Conservation (phyloP, 2,113 vertebrate genomes). For the Entelurus aequoreus region DNA sequence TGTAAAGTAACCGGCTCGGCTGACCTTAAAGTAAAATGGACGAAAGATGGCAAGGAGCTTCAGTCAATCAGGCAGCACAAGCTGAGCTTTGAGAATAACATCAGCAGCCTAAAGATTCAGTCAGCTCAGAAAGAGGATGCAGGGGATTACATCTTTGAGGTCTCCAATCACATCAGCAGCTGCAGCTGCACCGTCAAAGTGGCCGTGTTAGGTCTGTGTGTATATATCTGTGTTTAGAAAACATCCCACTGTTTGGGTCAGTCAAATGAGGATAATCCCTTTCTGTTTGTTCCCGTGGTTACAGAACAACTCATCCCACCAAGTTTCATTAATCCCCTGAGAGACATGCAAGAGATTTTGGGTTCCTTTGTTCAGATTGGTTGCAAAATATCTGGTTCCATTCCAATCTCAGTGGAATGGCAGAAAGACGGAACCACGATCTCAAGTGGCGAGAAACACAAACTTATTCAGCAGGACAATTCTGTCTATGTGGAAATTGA, state of each 20-base stretch:
- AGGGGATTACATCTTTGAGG: constrained; percentile 89
- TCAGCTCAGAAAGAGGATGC: constrained; percentile 83
- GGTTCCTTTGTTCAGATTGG: constrained; percentile 87
- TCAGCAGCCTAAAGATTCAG: constrained; percentile 89
- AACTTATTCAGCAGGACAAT: constrained; percentile 85
- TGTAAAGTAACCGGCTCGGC: constrained; percentile 91
- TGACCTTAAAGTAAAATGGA: constrained; percentile 91
- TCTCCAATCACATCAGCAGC: constrained; percentile 89
- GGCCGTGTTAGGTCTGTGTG: constrained; percentile 86
- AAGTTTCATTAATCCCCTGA: constrained; percentile 87
- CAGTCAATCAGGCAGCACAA: constrained; percentile 89
- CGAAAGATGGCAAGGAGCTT: constrained; percentile 86
- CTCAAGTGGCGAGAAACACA: constrained; percentile 84
- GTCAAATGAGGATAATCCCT: not conserved
- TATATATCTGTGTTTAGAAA: constrained; percentile 2
- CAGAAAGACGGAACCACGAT: constrained; percentile 87
- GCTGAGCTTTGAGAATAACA: constrained; percentile 86
- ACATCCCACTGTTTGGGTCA: not conserved
- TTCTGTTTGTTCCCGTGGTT: constrained; percentile 56
- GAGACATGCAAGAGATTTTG: constrained; percentile 83
- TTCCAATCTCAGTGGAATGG: constrained; percentile 92
- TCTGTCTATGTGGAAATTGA: constrained; percentile 81
- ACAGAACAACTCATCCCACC: constrained; percentile 92
- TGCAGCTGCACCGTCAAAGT: constrained; percentile 84
- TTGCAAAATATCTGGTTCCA: constrained; percentile 91